Evolutionary conservation across 2,888 invertebrate species (phyloP), one percentile per base, ranked within the genome.

Genomic region (Microplitis deprimator): DNA sequence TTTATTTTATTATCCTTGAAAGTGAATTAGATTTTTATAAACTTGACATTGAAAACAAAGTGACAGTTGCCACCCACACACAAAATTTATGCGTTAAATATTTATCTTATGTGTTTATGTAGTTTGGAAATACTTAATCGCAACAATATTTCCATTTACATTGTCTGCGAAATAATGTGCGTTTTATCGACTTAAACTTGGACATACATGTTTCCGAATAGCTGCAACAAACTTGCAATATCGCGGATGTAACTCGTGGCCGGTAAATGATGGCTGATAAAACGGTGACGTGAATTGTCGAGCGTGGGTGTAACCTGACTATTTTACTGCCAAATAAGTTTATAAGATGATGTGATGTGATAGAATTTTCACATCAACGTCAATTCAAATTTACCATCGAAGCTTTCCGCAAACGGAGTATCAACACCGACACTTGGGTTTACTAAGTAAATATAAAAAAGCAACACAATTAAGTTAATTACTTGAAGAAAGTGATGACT

Each of bases 281-380:
- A 17, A 68, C 41, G 41, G 65, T 10, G 50, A 41, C 20, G 16
- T 75, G 75, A 69, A 64, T 40, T 70, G 50, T 68, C 65, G 29
- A n/a, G 71, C 71, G 76, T 76, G 76, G 76, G 76, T 50, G 75
- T 59, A 70, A 50, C 50, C 71, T 59, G 60, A 70, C 59, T 59
- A 71, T 76, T 76, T 76, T 70, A 70, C 59, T 70, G 70, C 59
- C 60, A 7, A 29, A 7, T 29, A 2, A 6, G 70, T 38, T 4
- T n/a, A 29, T n/a, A 70, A 50, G 41, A 68, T 17, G 29, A 29
- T 29, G 29, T 29, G 29, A 29, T 4, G 29, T 29, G 29, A 50
- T 50, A 50, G 50, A 50, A 50, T 50, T 13, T 50, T 50, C 50
- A 50, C 50, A 50, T 50, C 50, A 50, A 50, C 13, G 50, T 50